Conservation (phyloP, 2,888 invertebrate species). For the Arctia plantaginis region DNA sequence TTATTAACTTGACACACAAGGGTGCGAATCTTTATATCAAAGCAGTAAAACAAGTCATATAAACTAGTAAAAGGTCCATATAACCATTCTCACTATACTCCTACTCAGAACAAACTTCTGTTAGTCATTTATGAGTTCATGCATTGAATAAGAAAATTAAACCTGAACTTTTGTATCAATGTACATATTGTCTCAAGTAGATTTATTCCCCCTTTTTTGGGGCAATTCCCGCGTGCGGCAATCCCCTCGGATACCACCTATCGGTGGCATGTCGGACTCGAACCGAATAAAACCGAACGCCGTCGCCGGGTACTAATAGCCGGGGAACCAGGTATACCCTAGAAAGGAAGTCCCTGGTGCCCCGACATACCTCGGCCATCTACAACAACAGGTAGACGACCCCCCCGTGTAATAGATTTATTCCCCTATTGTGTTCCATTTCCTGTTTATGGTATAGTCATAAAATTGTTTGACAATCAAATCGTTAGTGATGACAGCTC, state of each 20-base stretch:
- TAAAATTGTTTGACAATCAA: conserved; percentile 46
- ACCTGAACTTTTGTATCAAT: neutral
- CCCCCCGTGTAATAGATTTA: conserved; percentile 10
- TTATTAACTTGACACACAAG: conserved; percentile 35
- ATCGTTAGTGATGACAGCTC: conserved; percentile 9
- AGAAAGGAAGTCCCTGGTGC: no score
- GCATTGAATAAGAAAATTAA: neutral
- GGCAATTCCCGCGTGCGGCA: no score
- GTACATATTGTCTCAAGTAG: neutral
- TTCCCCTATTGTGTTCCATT: neutral
- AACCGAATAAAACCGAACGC: no score
- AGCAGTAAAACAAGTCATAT: conserved; percentile 17
- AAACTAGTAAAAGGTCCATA: neutral
- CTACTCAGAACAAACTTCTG: neutral
- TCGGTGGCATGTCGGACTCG: no score
- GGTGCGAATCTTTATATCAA: conserved; percentile 6
- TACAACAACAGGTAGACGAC: no score
- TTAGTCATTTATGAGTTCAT: neutral
- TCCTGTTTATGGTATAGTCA: conserved; percentile 16
- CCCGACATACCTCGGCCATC: no score
- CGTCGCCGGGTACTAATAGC: no score
- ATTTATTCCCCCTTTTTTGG: no score
- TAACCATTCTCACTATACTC: neutral
- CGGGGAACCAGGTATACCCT: no score
- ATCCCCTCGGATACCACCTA: no score